Percentiles rank a stretch among this genome's conserved stretches.
Evolutionary conservation across 2,888 invertebrate species (phyloP).

Genomic region (Torymus aiolomorphi): DNA sequence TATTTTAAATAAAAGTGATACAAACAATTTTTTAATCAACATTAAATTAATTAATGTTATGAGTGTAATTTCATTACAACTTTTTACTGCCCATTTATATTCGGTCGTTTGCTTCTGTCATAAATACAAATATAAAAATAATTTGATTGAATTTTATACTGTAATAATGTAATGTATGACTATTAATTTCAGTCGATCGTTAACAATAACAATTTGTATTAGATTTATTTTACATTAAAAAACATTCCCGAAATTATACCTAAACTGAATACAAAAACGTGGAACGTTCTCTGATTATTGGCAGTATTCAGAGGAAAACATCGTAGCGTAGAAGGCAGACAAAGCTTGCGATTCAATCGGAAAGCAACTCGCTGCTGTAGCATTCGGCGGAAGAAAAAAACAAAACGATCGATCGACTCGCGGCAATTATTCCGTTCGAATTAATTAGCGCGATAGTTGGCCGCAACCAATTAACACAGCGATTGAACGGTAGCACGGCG

Average conservation of each 20-base stretch:
- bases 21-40: no score
- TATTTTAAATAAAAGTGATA: not conserved
- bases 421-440: slow-evolving; percentile 45
- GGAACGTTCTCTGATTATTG: not conserved
- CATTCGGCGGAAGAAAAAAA: slow-evolving; percentile 11
- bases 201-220: no score
- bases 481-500: slow-evolving; percentile 19
- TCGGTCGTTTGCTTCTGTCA: no score
- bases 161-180: not conserved
- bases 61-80: no score
- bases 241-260: no score
- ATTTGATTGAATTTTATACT: not conserved
- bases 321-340: not conserved
- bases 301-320: not conserved
- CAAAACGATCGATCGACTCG: slow-evolving; percentile 32
- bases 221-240: no score
- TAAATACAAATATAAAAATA: not conserved
- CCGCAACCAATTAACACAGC: slow-evolving; percentile 37
- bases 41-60: no score
- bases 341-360: slow-evolving; percentile 34
- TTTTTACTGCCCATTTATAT: no score
- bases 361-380: not conserved
- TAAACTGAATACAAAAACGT: not conserved
- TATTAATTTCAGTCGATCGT: no score
- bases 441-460: slow-evolving; percentile 52